A percentile compares a stretch with the other conserved stretches of the same genome.
Evolutionary conservation across 1,140 invertebrate species (phyloP).

Genomic region (Bactericera cockerelli): DNA sequence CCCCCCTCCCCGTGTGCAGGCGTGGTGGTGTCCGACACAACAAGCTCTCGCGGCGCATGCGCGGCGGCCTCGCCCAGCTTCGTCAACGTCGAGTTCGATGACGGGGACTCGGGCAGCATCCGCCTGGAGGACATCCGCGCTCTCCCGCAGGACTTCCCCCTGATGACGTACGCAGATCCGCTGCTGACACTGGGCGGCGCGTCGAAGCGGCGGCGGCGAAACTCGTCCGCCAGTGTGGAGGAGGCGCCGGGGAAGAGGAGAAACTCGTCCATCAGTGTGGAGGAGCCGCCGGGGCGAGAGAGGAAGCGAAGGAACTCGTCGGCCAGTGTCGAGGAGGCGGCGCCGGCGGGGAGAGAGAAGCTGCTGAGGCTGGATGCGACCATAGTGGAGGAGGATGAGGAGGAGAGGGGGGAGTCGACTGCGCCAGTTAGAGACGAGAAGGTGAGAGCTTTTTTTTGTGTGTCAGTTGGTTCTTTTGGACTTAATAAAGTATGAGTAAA

Average conservation of each 20-base stretch:
- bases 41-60: neutral
- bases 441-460: no score
- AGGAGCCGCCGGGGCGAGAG: no score
- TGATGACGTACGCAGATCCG: conserved; percentile 22
- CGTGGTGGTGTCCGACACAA: neutral
- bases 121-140: conserved; percentile 76
- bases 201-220: neutral
- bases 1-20: no score
- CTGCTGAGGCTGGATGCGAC: neutral
- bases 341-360: neutral
- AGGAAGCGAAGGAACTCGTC: neutral
- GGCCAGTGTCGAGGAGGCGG: neutral
- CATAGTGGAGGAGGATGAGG: neutral
- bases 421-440: no score
- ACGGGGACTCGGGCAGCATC: conserved; percentile 84
- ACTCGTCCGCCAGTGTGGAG: no score
- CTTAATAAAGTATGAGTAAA: no score
- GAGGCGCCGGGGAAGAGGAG: no score
- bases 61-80: no score
- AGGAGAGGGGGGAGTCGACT: neutral
- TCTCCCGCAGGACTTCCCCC: conserved; percentile 75
- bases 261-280: no score
- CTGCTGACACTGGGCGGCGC: neutral
- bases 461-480: no score
- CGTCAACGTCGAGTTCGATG: conserved; percentile 87